Conservation (phyloP, 2,888 invertebrate genomes). For the Quadroppia sp. region DNA sequence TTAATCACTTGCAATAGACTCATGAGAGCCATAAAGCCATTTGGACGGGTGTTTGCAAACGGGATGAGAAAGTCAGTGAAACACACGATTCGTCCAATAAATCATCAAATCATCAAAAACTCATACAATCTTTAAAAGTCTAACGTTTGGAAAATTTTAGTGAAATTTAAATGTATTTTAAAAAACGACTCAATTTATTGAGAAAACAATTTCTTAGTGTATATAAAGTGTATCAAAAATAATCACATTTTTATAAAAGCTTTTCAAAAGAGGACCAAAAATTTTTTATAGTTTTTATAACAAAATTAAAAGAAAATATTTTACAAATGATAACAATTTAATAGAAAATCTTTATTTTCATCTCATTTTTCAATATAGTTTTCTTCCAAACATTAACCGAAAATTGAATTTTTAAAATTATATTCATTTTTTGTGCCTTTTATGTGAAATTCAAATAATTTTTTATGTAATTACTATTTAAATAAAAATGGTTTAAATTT, state of each 20-base stretch:
- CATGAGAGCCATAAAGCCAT: constrained; percentile 67
- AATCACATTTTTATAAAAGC: neutral
- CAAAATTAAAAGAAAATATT: neutral
- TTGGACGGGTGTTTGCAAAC: constrained; percentile 64
- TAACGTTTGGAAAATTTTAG: neutral
- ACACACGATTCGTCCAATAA: neutral
- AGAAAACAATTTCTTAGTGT: neutral
- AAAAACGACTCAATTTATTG: neutral
- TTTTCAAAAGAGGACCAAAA: neutral
- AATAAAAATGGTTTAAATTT: too few species aligned
- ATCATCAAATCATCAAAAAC: neutral
- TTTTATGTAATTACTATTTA: neutral
- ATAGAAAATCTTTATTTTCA: neutral
- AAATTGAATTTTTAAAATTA: neutral
- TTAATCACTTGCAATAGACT: constrained; percentile 58
- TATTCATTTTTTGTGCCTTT: neutral
- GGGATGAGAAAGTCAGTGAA: too few species aligned
- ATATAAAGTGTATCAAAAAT: neutral
- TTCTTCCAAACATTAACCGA: neutral
- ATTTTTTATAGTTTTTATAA: neutral
- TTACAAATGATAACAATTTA: neutral
- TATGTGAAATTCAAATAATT: neutral
- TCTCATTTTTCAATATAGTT: neutral
- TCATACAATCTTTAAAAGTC: neutral
- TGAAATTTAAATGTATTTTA: neutral